Conservation (phyloP, 2,113 vertebrate species). For the Tupaia chinensis region DNA sequence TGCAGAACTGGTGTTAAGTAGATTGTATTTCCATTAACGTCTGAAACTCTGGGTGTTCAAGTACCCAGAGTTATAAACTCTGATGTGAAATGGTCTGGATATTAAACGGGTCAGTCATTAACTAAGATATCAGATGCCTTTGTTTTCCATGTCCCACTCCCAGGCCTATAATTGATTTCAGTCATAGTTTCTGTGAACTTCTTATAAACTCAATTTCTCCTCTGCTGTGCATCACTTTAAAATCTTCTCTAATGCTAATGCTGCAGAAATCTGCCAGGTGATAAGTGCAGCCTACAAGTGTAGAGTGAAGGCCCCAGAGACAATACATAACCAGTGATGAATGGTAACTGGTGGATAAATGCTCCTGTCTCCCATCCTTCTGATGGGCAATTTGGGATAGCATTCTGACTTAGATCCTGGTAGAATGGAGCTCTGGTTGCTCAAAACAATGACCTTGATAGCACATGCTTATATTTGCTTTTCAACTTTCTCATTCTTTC, state of each 20-base stretch:
- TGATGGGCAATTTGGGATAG: neutral
- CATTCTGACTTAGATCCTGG: neutral
- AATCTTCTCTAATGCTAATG: neutral
- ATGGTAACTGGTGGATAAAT: neutral
- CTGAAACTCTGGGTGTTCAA: neutral
- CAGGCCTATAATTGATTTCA: neutral
- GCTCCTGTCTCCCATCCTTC: neutral
- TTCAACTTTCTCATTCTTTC: neutral
- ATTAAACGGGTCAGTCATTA: neutral
- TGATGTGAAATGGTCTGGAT: neutral
- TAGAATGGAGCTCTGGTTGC: neutral
- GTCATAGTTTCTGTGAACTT: neutral
- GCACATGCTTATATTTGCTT: neutral
- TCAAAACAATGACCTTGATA: neutral
- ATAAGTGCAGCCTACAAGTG: neutral
- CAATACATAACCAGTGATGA: neutral
- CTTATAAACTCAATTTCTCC: neutral
- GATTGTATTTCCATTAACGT: neutral
- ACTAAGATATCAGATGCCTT: neutral
- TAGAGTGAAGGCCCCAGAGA: neutral
- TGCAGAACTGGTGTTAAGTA: neutral
- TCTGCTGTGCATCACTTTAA: neutral
- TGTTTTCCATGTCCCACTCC: neutral
- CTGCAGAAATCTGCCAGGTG: neutral
- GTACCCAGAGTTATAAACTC: neutral